These are phyloP conservation scores for Saccostrea echinata DNA, from an alignment of 1,140 invertebrate genomes.

Conservation along the genomic window DNA sequence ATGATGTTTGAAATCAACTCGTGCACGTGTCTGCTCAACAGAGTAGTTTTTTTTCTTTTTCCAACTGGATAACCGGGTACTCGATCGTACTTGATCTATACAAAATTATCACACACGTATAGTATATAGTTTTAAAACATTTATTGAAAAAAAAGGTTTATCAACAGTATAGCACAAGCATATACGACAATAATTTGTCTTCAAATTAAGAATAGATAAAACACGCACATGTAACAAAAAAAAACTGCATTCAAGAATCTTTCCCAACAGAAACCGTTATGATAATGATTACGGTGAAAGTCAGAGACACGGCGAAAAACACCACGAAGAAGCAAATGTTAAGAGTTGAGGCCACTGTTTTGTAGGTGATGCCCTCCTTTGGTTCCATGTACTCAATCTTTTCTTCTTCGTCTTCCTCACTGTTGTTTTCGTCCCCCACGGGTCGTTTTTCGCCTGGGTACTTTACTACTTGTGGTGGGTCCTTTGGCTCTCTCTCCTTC, in stretches of 20 bases:
- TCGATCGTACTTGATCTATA: too few relatives aligned
- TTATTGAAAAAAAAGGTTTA: too few relatives aligned
- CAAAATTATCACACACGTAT: too few relatives aligned
- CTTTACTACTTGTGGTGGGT: neutral
- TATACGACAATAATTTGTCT: too few relatives aligned
- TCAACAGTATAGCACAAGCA: too few relatives aligned
- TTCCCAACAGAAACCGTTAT: neutral
- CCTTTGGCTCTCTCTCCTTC: neutral
- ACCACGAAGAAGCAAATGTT: neutral
- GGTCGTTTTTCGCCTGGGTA: neutral
- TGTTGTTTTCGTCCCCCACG: neutral
- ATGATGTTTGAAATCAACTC: too few relatives aligned
- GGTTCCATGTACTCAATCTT: neutral
- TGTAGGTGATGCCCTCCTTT: neutral
- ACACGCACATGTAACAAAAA: too few relatives aligned
- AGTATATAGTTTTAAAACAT: too few relatives aligned
- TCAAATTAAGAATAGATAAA: too few relatives aligned
- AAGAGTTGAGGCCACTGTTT: neutral
- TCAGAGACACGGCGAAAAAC: neutral
- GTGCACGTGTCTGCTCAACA: too few relatives aligned
- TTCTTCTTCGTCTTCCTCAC: neutral
- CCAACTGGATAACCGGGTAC: too few relatives aligned
- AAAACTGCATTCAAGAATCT: neutral
- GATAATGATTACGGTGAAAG: neutral
- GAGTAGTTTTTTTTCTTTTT: too few relatives aligned